Percentiles rank a stretch among this genome's conserved stretches.
phyloP scores from a whole-genome alignment of 1,140 invertebrate genomes.

The Riptortus pedestris region DNA sequence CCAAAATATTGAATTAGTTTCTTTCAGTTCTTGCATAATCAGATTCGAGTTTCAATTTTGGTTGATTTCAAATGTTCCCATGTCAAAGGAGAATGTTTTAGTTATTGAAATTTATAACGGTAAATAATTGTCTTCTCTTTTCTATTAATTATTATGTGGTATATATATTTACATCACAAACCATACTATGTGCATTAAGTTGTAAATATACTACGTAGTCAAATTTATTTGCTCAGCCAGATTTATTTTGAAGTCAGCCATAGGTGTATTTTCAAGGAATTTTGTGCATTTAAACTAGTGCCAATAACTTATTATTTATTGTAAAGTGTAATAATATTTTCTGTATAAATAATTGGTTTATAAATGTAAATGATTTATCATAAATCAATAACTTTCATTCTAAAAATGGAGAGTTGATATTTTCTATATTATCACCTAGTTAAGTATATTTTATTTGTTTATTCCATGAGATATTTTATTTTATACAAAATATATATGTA shows the following conservation, averaged over 20 bases:
- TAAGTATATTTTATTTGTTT: conserved; percentile 10
- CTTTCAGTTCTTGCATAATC: no score
- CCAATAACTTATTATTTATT: conserved; percentile 17
- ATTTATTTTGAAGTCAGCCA: neutral
- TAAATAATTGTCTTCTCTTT: no score
- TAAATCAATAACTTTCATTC: conserved; percentile 1
- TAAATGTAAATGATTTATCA: no score
- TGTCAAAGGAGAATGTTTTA: no score
- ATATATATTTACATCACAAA: no score
- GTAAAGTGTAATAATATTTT: conserved; percentile 1
- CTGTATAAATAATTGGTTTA: neutral
- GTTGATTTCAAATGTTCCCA: no score
- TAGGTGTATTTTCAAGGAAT: neutral
- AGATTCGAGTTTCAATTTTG: no score
- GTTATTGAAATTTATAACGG: no score
- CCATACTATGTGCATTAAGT: no score
- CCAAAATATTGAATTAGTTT: no score
- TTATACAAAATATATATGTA: conserved; percentile 15
- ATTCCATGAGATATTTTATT: conserved; percentile 9
- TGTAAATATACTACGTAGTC: no score
- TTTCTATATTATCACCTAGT: neutral
- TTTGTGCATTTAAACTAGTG: neutral
- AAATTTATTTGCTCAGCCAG: neutral
- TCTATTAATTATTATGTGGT: no score
- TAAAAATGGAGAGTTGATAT: neutral